These are phyloP conservation scores for Allobates femoralis DNA, from an alignment of 2,797 vertebrate species.

Conservation along the genomic window DNA sequence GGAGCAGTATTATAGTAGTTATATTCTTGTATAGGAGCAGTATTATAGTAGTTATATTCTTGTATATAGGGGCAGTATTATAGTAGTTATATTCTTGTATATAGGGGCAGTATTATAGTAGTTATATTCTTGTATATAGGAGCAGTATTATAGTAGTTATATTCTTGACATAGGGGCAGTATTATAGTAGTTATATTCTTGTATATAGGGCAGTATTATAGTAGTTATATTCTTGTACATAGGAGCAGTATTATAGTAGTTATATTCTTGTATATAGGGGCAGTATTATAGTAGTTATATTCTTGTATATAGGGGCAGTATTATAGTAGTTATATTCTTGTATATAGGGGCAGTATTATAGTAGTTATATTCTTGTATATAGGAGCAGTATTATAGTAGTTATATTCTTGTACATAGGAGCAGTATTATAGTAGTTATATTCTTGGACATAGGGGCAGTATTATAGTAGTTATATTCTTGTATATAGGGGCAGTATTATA, in stretches of 20 bases:
- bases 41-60: conserved; percentile 9
- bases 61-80: not conserved
- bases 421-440: not conserved
- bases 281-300: not conserved
- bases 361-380: not conserved
- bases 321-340: not conserved
- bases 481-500: not conserved
- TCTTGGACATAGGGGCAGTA: not conserved
- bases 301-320: not conserved
- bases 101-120: not conserved
- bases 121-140: not conserved
- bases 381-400: conserved; percentile 1
- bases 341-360: not conserved
- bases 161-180: not conserved
- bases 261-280: not conserved
- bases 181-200: not conserved
- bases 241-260: not conserved
- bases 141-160: not conserved
- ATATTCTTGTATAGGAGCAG: not conserved
- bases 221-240: not conserved
- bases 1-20: conserved; percentile 13
- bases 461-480: not conserved
- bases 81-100: conserved; percentile 8
- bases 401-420: not conserved
- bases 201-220: too few relatives aligned